Evolutionary conservation across 2,888 invertebrate genomes (phyloP).

Genomic region (Lumbricus terrestris): DNA sequence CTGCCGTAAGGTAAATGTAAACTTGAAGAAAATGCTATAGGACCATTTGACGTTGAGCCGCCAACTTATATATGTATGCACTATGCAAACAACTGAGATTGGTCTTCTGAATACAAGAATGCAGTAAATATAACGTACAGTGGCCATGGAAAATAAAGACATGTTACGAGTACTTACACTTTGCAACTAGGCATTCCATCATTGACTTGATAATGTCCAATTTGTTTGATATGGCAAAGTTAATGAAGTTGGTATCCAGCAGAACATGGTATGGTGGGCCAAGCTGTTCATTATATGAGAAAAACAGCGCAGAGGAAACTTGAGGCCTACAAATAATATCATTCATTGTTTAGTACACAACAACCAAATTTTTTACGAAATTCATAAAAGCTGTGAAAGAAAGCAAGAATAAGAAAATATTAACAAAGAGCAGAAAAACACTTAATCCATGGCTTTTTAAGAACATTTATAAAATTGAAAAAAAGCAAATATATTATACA

Average conservation of each 20-base stretch:
- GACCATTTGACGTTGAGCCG: too few relatives aligned
- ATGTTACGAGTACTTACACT: slow-evolving; percentile 65
- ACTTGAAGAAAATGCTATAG: not conserved
- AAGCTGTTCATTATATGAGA: slow-evolving; percentile 94
- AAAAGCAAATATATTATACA: not conserved
- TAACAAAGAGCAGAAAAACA: not conserved
- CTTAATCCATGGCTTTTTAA: not conserved
- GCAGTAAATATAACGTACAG: not conserved
- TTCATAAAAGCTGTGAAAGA: not conserved
- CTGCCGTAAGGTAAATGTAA: not conserved
- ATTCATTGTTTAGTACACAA: not conserved
- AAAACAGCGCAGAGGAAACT: slow-evolving; percentile 84
- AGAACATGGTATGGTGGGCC: slow-evolving; percentile 97
- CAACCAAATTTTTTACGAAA: not conserved
- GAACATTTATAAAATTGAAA: not conserved
- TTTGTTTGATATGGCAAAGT: slow-evolving; percentile 96
- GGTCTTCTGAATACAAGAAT: too few relatives aligned
- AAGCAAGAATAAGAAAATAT: not conserved
- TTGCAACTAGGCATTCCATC: slow-evolving; percentile 99
- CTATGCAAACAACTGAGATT: too few relatives aligned
- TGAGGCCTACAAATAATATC: slow-evolving; percentile 50
- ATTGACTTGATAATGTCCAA: slow-evolving; percentile 92
- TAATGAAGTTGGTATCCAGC: slow-evolving; percentile 96
- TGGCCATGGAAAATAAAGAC: not conserved
- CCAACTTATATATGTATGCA: too few relatives aligned